These are phyloP conservation scores for Xenus cinereus DNA, from an alignment of 2,113 vertebrate genomes.

Conservation along the genomic window DNA sequence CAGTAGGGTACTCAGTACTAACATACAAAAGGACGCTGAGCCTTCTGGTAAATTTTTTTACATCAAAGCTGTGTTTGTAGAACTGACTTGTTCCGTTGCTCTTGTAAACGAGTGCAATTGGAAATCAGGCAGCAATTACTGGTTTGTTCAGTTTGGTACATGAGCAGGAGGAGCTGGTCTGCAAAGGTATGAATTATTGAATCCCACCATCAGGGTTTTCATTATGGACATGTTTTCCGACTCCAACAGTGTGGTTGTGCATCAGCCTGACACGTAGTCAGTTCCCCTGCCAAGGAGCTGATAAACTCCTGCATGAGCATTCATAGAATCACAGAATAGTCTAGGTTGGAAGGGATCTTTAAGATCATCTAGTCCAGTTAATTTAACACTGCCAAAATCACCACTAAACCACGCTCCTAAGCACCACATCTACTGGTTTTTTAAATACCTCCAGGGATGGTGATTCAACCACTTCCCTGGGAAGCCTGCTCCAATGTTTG, in stretches of 20 bases:
- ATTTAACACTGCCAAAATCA: no score
- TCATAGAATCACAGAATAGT: no score
- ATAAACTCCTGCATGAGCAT: not conserved
- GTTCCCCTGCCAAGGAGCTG: not conserved
- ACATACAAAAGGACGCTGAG: not conserved
- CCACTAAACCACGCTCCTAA: no score
- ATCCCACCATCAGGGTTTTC: not conserved
- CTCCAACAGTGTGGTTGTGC: rapidly evolving
- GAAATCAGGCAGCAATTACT: not conserved
- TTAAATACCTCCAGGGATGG: no score
- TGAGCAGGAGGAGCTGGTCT: not conserved
- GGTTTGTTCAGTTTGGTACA: not conserved
- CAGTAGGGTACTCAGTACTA: not conserved
- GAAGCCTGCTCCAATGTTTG: no score
- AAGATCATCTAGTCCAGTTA: no score
- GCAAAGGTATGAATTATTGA: not conserved
- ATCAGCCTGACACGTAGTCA: not conserved
- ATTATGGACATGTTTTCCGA: not conserved
- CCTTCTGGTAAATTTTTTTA: not conserved
- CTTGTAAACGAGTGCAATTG: not conserved
- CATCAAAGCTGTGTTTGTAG: not conserved
- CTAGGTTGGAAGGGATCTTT: no score
- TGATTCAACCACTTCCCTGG: no score
- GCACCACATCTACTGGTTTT: no score
- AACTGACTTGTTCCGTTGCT: not conserved